Evolutionary conservation across 1,140 invertebrate species (phyloP).

Genomic region (Saccostrea echinata): DNA sequence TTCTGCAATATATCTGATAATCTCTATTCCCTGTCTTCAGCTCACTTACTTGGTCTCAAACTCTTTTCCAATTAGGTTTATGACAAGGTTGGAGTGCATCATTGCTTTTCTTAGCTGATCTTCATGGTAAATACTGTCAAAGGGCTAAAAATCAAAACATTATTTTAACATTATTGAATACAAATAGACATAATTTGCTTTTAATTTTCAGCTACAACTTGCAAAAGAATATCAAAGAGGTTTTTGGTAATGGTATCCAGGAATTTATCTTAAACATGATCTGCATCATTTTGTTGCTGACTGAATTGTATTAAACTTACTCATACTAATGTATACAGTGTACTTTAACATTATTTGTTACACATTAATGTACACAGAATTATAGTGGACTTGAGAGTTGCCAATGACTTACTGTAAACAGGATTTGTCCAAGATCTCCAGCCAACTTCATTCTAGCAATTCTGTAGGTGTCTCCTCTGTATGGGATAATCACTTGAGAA

Average conservation of each 20-base stretch:
- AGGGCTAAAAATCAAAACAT: conserved; percentile 85
- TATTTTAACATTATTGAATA: background rate
- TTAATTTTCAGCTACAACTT: no score
- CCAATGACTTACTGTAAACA: conserved; percentile 83
- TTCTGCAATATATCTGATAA: no score
- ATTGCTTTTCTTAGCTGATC: conserved; percentile 92
- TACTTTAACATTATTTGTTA: no score
- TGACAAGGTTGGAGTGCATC: conserved; percentile 97
- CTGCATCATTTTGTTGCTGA: no score
- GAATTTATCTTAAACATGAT: no score
- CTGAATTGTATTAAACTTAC: no score
- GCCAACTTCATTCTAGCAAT: conserved; percentile 88
- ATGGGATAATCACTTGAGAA: conserved; percentile 93
- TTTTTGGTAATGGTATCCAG: no score
- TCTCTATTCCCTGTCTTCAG: background rate
- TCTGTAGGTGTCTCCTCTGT: conserved; percentile 92
- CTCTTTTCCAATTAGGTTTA: conserved; percentile 95
- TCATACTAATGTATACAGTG: no score
- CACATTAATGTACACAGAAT: no score
- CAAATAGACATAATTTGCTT: no score
- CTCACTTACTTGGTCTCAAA: conserved; percentile 89
- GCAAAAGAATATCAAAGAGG: no score
- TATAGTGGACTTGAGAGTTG: no score
- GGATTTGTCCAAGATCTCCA: conserved; percentile 97
- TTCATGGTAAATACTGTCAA: conserved; percentile 89